These are phyloP conservation scores for Oncorhynchus kisutch DNA, from an alignment of 2,113 vertebrate species.

Conservation along the genomic window DNA sequence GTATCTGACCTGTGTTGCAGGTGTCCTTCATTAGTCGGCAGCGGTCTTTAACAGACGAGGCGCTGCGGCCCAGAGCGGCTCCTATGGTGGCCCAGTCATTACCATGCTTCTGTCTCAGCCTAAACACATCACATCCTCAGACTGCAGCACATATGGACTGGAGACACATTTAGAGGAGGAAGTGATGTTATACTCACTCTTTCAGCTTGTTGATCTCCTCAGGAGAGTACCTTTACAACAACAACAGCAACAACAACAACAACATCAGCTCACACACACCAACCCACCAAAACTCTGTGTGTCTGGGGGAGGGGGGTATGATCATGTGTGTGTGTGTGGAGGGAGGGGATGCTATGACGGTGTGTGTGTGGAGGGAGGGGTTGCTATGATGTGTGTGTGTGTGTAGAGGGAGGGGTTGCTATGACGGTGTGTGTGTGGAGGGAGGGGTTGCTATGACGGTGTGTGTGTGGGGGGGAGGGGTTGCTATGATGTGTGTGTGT, in stretches of 20 bases:
- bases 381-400: too few relatives aligned
- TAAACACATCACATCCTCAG: slow-evolving; percentile 52
- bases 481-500: too few relatives aligned
- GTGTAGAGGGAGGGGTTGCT: too few relatives aligned
- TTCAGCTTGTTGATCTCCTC: slow-evolving; percentile 96
- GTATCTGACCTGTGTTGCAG: slow-evolving; percentile 88
- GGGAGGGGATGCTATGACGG: not conserved
- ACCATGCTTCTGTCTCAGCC: slow-evolving; percentile 91
- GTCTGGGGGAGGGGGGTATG: too few relatives aligned
- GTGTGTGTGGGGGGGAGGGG: too few relatives aligned
- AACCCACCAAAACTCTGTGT: not conserved
- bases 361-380: too few relatives aligned
- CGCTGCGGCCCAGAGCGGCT: slow-evolving; percentile 92
- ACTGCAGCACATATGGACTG: not conserved
- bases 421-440: too few relatives aligned
- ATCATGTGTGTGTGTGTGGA: too few relatives aligned
- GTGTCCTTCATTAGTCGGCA: slow-evolving; percentile 98
- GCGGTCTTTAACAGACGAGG: slow-evolving; percentile 96
- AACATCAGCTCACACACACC: not conserved
- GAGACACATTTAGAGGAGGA: not conserved
- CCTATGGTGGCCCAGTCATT: slow-evolving; percentile 99
- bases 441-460: too few relatives aligned
- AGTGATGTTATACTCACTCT: slow-evolving; percentile 80
- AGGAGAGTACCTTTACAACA: slow-evolving; percentile 82
- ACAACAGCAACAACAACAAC: not conserved